A percentile compares a stretch with the other conserved stretches of the same genome.
Evolutionary conservation across 2,113 vertebrate species (phyloP).

Genomic region (Nothocercus julius): DNA sequence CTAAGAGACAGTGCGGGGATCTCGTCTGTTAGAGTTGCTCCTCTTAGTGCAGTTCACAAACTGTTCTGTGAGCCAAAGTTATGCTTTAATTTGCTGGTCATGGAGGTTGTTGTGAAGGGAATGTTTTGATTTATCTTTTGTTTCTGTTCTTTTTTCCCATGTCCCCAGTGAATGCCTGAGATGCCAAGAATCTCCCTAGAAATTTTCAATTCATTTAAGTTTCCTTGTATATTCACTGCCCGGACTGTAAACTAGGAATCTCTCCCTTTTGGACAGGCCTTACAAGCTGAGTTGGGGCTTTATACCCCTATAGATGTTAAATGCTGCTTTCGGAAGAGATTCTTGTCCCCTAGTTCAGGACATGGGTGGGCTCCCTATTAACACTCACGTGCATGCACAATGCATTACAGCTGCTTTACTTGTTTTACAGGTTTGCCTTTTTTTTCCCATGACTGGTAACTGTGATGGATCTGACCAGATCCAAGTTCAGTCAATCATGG

Average conservation of each 20-base stretch:
- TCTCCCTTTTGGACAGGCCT: background rate
- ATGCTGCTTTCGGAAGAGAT: background rate
- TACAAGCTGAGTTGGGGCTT: background rate
- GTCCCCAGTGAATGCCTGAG: background rate
- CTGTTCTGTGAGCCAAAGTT: background rate
- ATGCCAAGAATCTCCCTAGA: background rate
- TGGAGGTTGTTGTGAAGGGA: background rate
- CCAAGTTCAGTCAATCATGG: background rate
- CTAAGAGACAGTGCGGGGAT: background rate
- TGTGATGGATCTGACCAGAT: background rate
- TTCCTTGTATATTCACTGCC: background rate
- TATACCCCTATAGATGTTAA: background rate
- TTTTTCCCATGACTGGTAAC: background rate
- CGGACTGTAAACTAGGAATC: background rate
- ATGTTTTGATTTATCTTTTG: background rate
- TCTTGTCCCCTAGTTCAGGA: background rate
- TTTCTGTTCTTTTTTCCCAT: background rate
- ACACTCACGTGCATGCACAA: background rate
- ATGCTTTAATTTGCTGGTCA: background rate
- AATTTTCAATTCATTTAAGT: background rate
- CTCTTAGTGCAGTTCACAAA: background rate
- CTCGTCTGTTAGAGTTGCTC: background rate
- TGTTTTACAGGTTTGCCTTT: background rate
- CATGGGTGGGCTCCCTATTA: background rate
- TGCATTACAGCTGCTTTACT: background rate